Conservation (phyloP, 2,888 invertebrate genomes). For the Hemistola chrysoprasaria region DNA sequence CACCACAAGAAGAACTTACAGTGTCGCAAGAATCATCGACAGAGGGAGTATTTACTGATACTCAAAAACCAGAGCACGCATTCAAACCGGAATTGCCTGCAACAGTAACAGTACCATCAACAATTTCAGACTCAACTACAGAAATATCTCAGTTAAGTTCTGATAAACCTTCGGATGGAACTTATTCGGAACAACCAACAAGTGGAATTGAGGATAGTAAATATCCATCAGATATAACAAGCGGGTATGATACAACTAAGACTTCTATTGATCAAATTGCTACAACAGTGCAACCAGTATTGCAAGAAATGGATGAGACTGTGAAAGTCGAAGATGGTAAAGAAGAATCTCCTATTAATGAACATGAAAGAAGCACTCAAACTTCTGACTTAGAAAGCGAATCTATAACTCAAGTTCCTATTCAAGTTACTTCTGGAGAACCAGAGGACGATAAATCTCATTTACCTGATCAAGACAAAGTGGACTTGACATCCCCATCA, state of each 20-base stretch:
- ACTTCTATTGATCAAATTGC: background rate
- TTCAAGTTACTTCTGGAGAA: slow-evolving; percentile 6
- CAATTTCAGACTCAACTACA: slow-evolving; percentile 3
- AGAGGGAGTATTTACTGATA: background rate
- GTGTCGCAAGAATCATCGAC: slow-evolving; percentile 1
- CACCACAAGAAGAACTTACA: slow-evolving; percentile 4
- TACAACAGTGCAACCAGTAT: slow-evolving; percentile 2
- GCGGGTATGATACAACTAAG: slow-evolving; percentile 7
- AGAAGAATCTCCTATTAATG: slow-evolving; percentile 10
- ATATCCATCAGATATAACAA: slow-evolving; percentile 2
- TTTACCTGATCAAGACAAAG: slow-evolving; percentile 1
- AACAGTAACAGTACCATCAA: background rate
- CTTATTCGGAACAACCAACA: slow-evolving; percentile 5
- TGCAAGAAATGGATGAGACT: slow-evolving; percentile 6
- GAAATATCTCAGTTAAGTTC: slow-evolving; percentile 4
- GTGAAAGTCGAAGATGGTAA: slow-evolving; percentile 3
- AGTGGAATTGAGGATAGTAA: background rate
- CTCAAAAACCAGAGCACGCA: slow-evolving; percentile 4
- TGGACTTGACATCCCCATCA: slow-evolving; percentile 8
- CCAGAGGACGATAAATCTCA: slow-evolving; percentile 2
- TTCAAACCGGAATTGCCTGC: slow-evolving; percentile 7
- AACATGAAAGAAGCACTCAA: slow-evolving; percentile 8
- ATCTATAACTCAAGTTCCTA: slow-evolving; percentile 7
- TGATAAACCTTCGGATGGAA: slow-evolving; percentile 3
- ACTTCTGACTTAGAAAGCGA: slow-evolving; percentile 11